Evolutionary conservation across 2,113 vertebrate genomes (phyloP).

Genomic region (Alethe castanea): DNA sequence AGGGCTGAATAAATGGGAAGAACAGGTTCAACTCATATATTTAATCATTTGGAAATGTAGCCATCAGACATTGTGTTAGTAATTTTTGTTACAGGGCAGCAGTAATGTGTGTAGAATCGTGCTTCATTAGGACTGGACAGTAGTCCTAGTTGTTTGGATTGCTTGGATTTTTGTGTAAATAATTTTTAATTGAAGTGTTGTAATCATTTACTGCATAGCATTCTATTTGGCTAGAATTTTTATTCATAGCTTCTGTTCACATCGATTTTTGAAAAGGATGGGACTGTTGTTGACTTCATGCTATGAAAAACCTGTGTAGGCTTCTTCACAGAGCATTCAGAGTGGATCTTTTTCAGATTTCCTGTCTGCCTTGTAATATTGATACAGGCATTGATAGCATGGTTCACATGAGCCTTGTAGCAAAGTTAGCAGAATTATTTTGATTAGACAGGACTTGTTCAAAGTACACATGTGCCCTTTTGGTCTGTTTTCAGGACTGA

Average conservation of each 20-base stretch:
- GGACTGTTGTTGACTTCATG: background rate
- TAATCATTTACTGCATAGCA: background rate
- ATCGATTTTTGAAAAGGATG: background rate
- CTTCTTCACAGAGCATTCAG: background rate
- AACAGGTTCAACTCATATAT: background rate
- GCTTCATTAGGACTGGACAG: background rate
- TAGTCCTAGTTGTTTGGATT: background rate
- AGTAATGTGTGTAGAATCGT: background rate
- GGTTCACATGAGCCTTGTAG: background rate
- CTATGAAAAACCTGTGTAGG: background rate
- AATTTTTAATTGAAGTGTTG: background rate
- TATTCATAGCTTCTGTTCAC: background rate
- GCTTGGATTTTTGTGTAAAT: background rate
- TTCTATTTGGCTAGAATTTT: background rate
- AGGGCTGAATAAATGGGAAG: background rate
- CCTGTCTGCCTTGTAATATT: background rate
- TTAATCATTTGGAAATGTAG: background rate
- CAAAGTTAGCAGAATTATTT: background rate
- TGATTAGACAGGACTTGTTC: background rate
- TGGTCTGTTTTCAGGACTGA: background rate
- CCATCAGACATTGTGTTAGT: background rate
- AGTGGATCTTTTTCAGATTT: background rate
- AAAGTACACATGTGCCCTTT: background rate
- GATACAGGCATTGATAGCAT: background rate
- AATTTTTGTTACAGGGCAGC: background rate